Conservation (phyloP, 2,888 invertebrate genomes). For the Meandrusa payeni region DNA sequence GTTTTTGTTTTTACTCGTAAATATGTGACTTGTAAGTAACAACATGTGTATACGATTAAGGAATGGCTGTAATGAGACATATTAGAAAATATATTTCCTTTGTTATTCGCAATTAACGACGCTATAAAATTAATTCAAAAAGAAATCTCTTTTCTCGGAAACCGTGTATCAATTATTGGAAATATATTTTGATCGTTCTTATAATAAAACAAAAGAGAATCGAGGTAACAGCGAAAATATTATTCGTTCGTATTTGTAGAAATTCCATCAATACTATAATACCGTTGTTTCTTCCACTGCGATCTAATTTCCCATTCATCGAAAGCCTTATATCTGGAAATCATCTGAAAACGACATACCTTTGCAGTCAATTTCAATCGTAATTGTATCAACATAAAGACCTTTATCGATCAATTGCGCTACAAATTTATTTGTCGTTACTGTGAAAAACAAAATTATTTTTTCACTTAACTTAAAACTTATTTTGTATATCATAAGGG, state of each 20-base stretch:
- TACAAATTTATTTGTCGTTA: constrained; percentile 34
- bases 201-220: constrained; percentile 27
- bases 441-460: constrained; percentile 27
- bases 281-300: constrained; percentile 48
- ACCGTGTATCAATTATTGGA: constrained; percentile 19
- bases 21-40: too few relatives aligned
- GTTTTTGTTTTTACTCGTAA: too few relatives aligned
- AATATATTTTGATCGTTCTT: constrained; percentile 26
- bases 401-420: constrained; percentile 27
- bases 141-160: background rate
- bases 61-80: too few relatives aligned
- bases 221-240: constrained; percentile 26
- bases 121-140: too few relatives aligned
- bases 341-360: constrained; percentile 33
- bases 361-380: constrained; percentile 25
- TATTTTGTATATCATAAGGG: background rate
- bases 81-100: too few relatives aligned
- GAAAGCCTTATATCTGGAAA: constrained; percentile 49
- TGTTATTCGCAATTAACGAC: too few relatives aligned
- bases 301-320: constrained; percentile 69
- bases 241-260: constrained; percentile 36
- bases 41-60: too few relatives aligned
- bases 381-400: constrained; percentile 28
- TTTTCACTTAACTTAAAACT: background rate
- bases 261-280: constrained; percentile 58